Base-by-base conservation (phyloP, 1,140 invertebrate genomes). In the Pogonomyrmex californicus region DNA sequence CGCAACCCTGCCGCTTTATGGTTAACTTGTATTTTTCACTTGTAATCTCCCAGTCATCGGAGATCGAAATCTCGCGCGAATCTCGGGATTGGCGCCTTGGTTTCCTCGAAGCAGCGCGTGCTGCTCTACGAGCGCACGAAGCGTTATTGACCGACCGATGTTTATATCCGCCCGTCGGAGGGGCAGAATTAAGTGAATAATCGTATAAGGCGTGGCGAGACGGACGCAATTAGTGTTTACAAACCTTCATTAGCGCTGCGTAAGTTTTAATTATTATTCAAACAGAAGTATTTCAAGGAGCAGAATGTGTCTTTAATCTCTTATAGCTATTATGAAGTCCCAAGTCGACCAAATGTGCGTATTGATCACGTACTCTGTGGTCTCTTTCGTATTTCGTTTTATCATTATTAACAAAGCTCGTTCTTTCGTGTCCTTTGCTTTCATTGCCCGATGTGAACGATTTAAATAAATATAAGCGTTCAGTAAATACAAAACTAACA, bases 211-310 rank as follows among this genome's bases (percentile, higher is more conserved):
- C 66, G 79, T 47, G 79, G 14, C 51, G 23, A n/a, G n/a, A 71
- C 44, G 47, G 63, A 5, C n/a, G 65, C 78, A 71, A 71, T 82
- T 38, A 41, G 51, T 54, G 60, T 71, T 71, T 82, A 58, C 2
- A 47, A n/a, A 4, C 14, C 63, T 79, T 79, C 63, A 54, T 79
- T 54, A 79, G 56, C 30, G 66, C 68, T 47, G 66, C 66, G 30
- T 58, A 38, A 54, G 44, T 47, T 82, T 82, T 82, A 58, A 73
- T 82, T 73, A 58, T 58, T 60, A 73, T 47, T 82, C 49, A 81
- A 56, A 71, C 14, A 56, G 9, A 77, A n/a, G n/a, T n/a, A n/a
- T n/a, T n/a, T n/a, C n/a, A n/a, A 23, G n/a, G 23, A 54, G 47
- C 36, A 12, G 47, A 79, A 79, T 38, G 73, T 38, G 17, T 49